These are phyloP conservation scores for Caenorhabditis sp. DNA, from an alignment of 2,888 invertebrate genomes.

Conservation along the genomic window DNA sequence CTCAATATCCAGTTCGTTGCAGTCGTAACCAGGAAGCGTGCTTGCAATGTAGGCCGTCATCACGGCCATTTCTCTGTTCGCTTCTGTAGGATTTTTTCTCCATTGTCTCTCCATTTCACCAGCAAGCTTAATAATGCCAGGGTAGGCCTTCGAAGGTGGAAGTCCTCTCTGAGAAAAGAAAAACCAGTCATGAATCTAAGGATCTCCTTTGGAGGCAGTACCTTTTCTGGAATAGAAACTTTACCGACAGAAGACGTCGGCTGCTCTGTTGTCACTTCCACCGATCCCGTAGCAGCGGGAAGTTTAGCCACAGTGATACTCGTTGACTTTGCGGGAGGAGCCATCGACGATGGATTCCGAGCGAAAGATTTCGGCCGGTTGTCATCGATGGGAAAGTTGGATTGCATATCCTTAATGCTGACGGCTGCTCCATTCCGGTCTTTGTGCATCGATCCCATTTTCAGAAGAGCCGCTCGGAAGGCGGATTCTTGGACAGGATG, in stretches of 20 bases:
- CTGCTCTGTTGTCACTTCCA: conserved; percentile 15
- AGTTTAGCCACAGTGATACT: conserved; percentile 33
- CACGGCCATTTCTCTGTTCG: conserved; percentile 33
- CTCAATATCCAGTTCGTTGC: conserved; percentile 21
- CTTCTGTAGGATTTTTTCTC: conserved; percentile 28
- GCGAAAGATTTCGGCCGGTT: neutral
- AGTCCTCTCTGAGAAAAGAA: conserved; percentile 15
- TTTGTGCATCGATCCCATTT: conserved; percentile 26
- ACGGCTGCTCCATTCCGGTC: conserved; percentile 33
- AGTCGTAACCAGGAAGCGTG: conserved; percentile 19
- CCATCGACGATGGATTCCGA: neutral
- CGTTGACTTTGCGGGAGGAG: neutral
- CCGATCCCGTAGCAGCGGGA: neutral
- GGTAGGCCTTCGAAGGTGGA: conserved; percentile 13
- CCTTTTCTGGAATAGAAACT: neutral
- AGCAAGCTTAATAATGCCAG: conserved; percentile 39
- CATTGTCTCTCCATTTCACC: conserved; percentile 51
- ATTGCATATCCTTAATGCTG: conserved; percentile 18
- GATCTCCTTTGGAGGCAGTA: too few relatives aligned
- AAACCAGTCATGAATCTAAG: too few relatives aligned
- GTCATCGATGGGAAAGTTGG: conserved; percentile 38
- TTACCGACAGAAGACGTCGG: neutral
- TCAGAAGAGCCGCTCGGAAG: conserved; percentile 45
- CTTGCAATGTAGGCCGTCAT: conserved; percentile 53
- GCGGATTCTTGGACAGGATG: conserved; percentile 34